Percentiles rank a stretch among this genome's conserved stretches.
phyloP scores from a whole-genome alignment of 2,888 invertebrate genomes.

The Chrysolina haemoptera region DNA sequence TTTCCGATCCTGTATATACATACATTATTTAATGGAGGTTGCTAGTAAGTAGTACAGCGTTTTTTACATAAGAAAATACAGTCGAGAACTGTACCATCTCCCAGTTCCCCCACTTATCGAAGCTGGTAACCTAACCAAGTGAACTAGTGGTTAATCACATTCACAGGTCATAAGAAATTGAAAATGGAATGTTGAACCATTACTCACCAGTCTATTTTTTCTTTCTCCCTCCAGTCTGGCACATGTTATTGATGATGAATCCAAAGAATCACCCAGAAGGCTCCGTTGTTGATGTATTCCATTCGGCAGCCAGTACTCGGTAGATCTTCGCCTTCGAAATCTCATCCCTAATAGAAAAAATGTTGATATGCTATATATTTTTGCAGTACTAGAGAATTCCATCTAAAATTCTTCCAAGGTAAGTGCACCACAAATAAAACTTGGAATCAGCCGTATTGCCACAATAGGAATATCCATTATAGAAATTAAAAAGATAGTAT shows the following conservation, averaged over 20 bases:
- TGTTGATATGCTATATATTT: not conserved
- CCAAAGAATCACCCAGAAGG: constrained; percentile 47
- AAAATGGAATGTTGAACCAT: not conserved
- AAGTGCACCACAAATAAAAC: too few relatives aligned
- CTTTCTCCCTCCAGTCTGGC: constrained; percentile 56
- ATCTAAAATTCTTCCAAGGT: too few relatives aligned
- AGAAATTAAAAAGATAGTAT: too few relatives aligned
- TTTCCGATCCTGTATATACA: too few relatives aligned
- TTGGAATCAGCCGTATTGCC: too few relatives aligned
- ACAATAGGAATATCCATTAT: too few relatives aligned
- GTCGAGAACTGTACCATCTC: too few relatives aligned
- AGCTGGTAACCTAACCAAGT: too few relatives aligned
- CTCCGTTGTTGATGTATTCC: constrained; percentile 50
- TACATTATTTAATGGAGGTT: too few relatives aligned
- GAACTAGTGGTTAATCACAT: not conserved
- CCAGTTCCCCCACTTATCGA: too few relatives aligned
- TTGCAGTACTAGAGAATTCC: not conserved
- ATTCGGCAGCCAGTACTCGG: constrained; percentile 60
- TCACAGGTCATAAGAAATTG: not conserved
- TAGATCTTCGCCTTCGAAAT: constrained; percentile 57
- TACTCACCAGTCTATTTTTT: constrained; percentile 62
- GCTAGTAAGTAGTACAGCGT: too few relatives aligned
- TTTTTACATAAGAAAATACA: too few relatives aligned
- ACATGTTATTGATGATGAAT: constrained; percentile 48
- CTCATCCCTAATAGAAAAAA: constrained; percentile 11